Evolutionary conservation across 2,888 invertebrate species (phyloP).

Genomic region (Diogma glabrata): DNA sequence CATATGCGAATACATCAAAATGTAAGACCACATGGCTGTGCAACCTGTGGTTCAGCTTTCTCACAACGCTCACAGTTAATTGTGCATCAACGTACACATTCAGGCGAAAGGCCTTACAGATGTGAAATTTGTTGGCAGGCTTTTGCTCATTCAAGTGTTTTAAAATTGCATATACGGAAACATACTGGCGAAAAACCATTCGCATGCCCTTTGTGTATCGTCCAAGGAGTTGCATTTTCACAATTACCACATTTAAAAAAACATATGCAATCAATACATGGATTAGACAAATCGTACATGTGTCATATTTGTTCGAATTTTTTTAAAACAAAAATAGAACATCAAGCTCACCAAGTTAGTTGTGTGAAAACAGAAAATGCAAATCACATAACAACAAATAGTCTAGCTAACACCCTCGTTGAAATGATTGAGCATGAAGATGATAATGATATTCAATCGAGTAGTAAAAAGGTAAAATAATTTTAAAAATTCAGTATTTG

Average conservation of each 20-base stretch:
- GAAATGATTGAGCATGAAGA: no score
- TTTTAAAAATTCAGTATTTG: no score
- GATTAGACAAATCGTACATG: constrained; percentile 63
- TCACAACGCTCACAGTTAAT: constrained; percentile 75
- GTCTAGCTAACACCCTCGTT: no score
- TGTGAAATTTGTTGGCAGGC: constrained; percentile 65
- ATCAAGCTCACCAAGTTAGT: constrained; percentile 50
- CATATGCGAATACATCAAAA: constrained; percentile 73
- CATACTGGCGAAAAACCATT: constrained; percentile 84
- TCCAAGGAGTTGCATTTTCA: constrained; percentile 51
- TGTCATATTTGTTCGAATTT: constrained; percentile 61
- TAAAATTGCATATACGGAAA: constrained; percentile 69
- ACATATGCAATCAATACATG: constrained; percentile 77
- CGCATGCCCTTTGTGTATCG: constrained; percentile 51
- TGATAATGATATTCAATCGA: no score
- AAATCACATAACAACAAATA: no score
- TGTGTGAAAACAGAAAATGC: no score
- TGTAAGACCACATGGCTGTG: constrained; percentile 60
- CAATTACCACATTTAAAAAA: constrained; percentile 80
- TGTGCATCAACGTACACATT: constrained; percentile 74
- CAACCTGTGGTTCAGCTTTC: constrained; percentile 65
- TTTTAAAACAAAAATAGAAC: constrained; percentile 62
- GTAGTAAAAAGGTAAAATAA: no score
- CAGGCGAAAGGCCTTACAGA: constrained; percentile 69
- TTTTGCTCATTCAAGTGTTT: constrained; percentile 74